Percentiles rank a stretch among this genome's conserved stretches.
Conservation (phyloP, 2,797 vertebrate species). For the Xiphorhynchus erythropygius region DNA sequence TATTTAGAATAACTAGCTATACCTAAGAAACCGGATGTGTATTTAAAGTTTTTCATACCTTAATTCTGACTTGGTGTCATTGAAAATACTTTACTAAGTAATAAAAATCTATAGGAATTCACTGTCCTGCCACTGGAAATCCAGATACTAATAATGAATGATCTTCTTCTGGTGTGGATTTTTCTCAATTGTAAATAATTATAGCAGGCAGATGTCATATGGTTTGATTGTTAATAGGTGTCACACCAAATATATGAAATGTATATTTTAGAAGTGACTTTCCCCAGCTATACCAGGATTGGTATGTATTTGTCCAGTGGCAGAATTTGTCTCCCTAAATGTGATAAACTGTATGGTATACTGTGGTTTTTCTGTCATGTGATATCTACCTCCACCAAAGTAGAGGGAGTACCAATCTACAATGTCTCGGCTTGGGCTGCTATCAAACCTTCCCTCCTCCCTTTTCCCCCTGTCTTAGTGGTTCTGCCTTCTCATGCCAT, state of each 20-base stretch:
- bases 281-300: background rate
- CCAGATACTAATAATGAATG: background rate
- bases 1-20: background rate
- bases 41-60: background rate
- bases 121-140: background rate
- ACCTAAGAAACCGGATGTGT: background rate
- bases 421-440: background rate
- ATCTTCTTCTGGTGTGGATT: background rate
- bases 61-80: background rate
- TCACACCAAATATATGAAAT: background rate
- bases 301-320: background rate
- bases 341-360: background rate
- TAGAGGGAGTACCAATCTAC: background rate
- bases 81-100: background rate
- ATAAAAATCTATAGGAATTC: background rate
- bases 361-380: background rate
- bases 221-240: background rate
- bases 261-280: background rate
- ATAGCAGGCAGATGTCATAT: background rate
- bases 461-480: background rate
- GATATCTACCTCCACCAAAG: background rate
- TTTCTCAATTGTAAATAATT: background rate
- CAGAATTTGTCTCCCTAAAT: background rate
- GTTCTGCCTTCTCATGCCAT: background rate
- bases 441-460: rapidly evolving